A percentile compares a stretch with the other conserved stretches of the same genome.
Evolutionary conservation across 2,113 vertebrate genomes (phyloP).

Genomic region (Ceratotherium simum): DNA sequence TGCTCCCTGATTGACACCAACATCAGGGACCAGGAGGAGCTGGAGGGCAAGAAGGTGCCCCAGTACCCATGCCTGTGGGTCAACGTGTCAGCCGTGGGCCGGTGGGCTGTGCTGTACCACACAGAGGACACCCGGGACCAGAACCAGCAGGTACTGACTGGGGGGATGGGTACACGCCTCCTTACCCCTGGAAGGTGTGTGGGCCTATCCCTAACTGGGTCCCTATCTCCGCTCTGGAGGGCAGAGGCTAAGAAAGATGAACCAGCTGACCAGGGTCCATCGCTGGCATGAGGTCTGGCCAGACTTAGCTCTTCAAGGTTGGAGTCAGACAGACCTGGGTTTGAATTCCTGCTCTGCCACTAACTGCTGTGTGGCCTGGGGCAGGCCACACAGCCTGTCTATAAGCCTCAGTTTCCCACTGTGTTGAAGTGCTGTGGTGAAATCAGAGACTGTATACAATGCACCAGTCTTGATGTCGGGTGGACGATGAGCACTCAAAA

Average conservation of each 20-base stretch:
- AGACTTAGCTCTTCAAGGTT: neutral
- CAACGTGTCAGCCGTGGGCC: slow-evolving; percentile 84
- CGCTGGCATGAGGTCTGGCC: neutral
- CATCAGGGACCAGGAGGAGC: slow-evolving; percentile 82
- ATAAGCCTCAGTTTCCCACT: neutral
- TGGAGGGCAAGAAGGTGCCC: slow-evolving; percentile 79
- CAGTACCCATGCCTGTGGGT: slow-evolving; percentile 89
- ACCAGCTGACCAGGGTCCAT: neutral
- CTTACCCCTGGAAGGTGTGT: neutral
- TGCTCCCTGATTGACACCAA: slow-evolving; percentile 86
- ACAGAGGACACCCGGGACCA: slow-evolving; percentile 86
- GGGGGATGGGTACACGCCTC: rapidly evolving
- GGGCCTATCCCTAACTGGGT: neutral
- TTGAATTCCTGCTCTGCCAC: neutral
- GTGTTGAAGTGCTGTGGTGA: neutral
- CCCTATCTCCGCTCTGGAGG: neutral
- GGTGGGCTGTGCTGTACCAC: slow-evolving; percentile 87
- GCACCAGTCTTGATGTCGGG: rapidly evolving
- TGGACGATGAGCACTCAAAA: rapidly evolving
- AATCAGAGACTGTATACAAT: rapidly evolving
- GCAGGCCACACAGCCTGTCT: neutral
- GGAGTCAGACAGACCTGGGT: neutral
- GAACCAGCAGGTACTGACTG: slow-evolving; percentile 85
- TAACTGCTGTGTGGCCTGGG: neutral
- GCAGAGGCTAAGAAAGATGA: neutral